Base-by-base conservation (phyloP, 2,797 vertebrate species). In the Okamejei kenojei region DNA sequence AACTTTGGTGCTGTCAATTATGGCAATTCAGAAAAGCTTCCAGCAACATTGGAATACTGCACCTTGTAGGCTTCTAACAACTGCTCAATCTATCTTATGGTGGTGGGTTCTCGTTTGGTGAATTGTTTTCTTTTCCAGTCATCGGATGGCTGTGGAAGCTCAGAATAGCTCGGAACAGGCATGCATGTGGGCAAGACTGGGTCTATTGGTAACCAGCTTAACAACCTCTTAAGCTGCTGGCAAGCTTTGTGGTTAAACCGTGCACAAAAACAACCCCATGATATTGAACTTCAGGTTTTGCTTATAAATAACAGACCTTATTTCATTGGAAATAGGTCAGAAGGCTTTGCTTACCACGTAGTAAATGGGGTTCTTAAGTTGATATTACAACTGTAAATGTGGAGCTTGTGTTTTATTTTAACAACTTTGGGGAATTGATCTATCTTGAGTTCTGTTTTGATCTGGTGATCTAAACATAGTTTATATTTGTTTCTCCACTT, bases 1-100 rank as follows among this genome's bases (percentile, higher is more conserved):
- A 74, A 92, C 90, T 54, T 92, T 92, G 90, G 90, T 92, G 90
- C 65, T 92, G 90, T 92, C 90, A 92, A 23, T 92, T 92, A 92
- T 35, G 54, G 23, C 23, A 92, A n/a, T 76, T 92, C 38, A 76
- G 90, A 45, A 76, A 92, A 92, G 38, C 68, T 92, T 92, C 68
- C 73, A 92, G 90, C 65, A 54, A 76, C 90, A 92, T 92, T 92
- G 90, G 45, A 76, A 45, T 92, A 92, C 32, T 76, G 90, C 68
- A 76, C 73, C 90, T 35, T 29, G 35, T 54, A n/a, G 45, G 38
- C 45, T 45, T 71, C 65, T 76, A 92, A 54, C 7, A 71, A 35
- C 65, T 71, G 15, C 32, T 23, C 38, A 38, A 26, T 74, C 71
- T 45, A 38, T 26, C 35, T 26, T 74, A 19, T 15, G 90, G 90